These are phyloP conservation scores for Odontocolon sp. DNA, from an alignment of 2,888 invertebrate species.

Conservation along the genomic window DNA sequence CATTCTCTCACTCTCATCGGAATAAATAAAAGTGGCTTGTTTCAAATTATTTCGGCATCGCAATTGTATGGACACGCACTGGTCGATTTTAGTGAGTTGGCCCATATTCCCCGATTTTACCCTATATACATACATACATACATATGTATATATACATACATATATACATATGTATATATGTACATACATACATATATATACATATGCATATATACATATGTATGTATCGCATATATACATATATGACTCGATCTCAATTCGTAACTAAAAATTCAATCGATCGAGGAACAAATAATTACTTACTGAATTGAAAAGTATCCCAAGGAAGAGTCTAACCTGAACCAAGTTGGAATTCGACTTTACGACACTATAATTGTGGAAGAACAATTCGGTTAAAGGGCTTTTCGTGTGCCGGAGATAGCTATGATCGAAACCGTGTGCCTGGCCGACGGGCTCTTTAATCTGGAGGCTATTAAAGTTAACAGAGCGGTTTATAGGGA, in stretches of 20 bases:
- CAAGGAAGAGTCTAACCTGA: background rate
- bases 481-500: constrained; percentile 50
- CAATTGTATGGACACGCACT: too few species aligned
- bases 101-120: too few species aligned
- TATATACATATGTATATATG: too few species aligned
- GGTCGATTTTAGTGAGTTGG: too few species aligned
- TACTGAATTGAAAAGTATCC: constrained; percentile 1
- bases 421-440: constrained; percentile 26
- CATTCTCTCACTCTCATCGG: too few species aligned
- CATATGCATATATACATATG: too few species aligned
- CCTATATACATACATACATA: too few species aligned
- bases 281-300: background rate
- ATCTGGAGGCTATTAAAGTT: constrained; percentile 53
- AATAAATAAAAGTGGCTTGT: too few species aligned
- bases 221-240: too few species aligned
- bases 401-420: background rate
- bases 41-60: too few species aligned
- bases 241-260: background rate
- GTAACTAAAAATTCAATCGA: background rate
- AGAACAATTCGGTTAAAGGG: constrained; percentile 4
- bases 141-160: too few species aligned
- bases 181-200: too few species aligned
- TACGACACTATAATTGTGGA: constrained; percentile 9
- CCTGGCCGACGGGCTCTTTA: constrained; percentile 26
- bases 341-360: background rate